Evolutionary conservation across 2,888 invertebrate genomes (phyloP).

Genomic region (Antheraea assamensis): DNA sequence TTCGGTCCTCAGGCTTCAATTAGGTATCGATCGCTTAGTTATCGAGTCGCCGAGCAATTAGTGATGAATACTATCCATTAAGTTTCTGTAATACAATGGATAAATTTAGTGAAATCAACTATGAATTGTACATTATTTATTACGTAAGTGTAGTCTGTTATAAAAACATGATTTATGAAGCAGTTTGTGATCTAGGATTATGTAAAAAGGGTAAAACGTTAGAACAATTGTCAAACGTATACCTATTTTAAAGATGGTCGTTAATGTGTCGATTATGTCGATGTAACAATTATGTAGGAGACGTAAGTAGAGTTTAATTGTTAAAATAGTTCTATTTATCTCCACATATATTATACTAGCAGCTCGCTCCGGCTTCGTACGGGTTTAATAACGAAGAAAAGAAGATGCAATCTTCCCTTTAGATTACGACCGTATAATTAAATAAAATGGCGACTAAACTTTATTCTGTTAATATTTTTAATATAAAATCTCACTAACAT

Average conservation of each 20-base stretch:
- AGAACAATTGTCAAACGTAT: not conserved
- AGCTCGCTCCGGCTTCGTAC: too few species aligned
- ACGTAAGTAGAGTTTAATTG: too few species aligned
- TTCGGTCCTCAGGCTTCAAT: constrained; percentile 25
- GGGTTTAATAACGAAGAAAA: too few species aligned
- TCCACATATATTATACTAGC: too few species aligned
- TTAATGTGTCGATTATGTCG: not conserved
- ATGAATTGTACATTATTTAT: not conserved
- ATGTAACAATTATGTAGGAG: too few species aligned
- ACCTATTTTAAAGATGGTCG: not conserved
- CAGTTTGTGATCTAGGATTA: not conserved
- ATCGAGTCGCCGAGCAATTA: constrained; percentile 17
- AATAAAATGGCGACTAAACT: too few species aligned
- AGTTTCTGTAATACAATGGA: constrained; percentile 1
- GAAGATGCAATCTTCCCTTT: too few species aligned
- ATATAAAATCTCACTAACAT: too few species aligned
- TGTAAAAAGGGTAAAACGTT: not conserved
- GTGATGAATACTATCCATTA: constrained; percentile 11
- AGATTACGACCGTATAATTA: too few species aligned
- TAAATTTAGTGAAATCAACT: not conserved
- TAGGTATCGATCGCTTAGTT: constrained; percentile 24
- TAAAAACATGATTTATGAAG: not conserved
- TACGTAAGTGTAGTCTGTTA: not conserved
- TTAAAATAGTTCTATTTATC: not conserved
- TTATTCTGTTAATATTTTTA: too few species aligned